Percentiles rank a stretch among this genome's conserved stretches.
phyloP scores from a whole-genome alignment of 2,797 vertebrate genomes.

The Discoglossus pictus region DNA sequence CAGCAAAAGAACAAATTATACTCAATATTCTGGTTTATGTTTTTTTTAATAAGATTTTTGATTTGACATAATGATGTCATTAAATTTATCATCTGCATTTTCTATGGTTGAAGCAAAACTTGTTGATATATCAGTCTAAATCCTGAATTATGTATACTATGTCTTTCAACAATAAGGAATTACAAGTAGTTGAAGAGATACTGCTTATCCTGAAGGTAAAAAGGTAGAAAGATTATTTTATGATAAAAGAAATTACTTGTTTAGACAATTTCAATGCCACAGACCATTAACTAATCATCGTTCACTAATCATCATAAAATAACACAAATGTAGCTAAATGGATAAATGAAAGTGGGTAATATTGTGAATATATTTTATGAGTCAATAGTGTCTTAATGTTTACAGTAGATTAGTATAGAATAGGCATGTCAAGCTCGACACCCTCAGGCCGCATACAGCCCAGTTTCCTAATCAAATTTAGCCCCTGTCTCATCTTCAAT shows the following conservation, averaged over 20 bases:
- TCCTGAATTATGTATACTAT: not conserved
- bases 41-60: not conserved
- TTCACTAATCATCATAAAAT: slow-evolving; percentile 6
- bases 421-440: too few species aligned
- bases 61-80: not conserved
- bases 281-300: slow-evolving; percentile 21
- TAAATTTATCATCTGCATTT: not conserved
- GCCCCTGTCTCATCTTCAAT: too few species aligned
- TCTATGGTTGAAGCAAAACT: not conserved
- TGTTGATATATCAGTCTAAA: not conserved
- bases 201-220: too few species aligned
- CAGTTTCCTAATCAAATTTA: too few species aligned
- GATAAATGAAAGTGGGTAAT: too few species aligned
- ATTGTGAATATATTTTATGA: too few species aligned
- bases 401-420: too few species aligned
- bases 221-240: too few species aligned
- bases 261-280: slow-evolving; percentile 29
- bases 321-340: slow-evolving; percentile 23
- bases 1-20: slow-evolving; percentile 35
- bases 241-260: not conserved
- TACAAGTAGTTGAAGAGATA: not conserved
- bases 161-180: not conserved
- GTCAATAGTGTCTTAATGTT: too few species aligned
- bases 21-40: slow-evolving; percentile 43
- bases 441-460: too few species aligned